These are phyloP conservation scores for Catharus fuscescens DNA, from an alignment of 2,113 vertebrate genomes.

Conservation along the genomic window DNA sequence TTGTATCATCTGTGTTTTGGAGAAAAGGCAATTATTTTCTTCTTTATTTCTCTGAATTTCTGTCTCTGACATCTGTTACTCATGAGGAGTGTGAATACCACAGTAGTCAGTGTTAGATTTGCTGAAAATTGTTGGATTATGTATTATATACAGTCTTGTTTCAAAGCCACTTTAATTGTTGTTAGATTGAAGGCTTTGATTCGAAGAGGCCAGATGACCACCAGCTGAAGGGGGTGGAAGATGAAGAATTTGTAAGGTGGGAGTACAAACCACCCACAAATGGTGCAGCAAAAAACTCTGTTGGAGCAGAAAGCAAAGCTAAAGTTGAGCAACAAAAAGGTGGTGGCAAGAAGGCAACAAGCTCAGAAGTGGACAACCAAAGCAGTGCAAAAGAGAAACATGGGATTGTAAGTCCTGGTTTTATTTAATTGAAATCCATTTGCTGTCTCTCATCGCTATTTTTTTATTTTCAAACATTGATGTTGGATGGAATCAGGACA, in stretches of 20 bases:
- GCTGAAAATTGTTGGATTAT: not conserved
- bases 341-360: conserved; percentile 64
- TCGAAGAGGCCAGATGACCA: conserved; percentile 92
- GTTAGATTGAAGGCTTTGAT: conserved; percentile 93
- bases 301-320: conserved; percentile 78
- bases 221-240: conserved; percentile 86
- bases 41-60: not conserved
- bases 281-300: conserved; percentile 79
- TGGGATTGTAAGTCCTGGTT: conserved; percentile 83
- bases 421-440: not conserved
- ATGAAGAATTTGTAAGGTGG: conserved; percentile 88
- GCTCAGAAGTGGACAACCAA: conserved; percentile 72
- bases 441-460: accelerated
- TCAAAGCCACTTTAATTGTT: conserved; percentile 46
- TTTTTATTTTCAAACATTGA: not conserved
- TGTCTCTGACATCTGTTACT: not conserved
- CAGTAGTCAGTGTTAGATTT: not conserved
- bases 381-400: conserved; percentile 78
- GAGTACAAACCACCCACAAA: conserved; percentile 84
- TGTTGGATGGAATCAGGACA: not conserved
- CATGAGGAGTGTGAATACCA: not conserved
- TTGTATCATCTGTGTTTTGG: not conserved
- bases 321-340: conserved; percentile 82
- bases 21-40: not conserved
- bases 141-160: not conserved